These are phyloP conservation scores for Anagyrus pseudococci DNA, from an alignment of 2,888 invertebrate species.

Conservation along the genomic window DNA sequence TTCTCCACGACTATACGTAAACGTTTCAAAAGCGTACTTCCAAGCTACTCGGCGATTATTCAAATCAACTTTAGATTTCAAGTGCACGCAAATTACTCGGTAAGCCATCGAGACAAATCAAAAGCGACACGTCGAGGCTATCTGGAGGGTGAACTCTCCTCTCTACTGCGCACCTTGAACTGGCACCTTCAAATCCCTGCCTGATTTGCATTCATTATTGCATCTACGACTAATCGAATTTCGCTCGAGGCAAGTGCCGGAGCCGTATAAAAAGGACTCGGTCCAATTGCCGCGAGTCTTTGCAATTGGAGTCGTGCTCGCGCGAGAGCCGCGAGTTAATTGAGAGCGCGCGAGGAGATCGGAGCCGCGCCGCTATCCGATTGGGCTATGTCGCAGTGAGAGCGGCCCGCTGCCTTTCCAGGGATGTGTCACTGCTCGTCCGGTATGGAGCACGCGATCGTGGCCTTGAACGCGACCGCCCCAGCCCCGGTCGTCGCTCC, in stretches of 20 bases:
- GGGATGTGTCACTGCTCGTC: constrained; percentile 42
- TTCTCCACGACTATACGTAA: neutral
- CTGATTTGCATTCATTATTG: constrained; percentile 53
- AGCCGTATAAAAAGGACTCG: constrained; percentile 46
- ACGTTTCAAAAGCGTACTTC: constrained; percentile 8
- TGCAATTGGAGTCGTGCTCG: no score
- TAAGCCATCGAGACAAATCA: constrained; percentile 43
- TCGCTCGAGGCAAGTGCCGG: no score
- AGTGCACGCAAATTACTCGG: no score
- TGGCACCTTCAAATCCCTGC: constrained; percentile 3
- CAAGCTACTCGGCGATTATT: constrained; percentile 29
- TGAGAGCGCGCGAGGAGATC: no score
- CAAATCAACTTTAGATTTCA: constrained; percentile 39
- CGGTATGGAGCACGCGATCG: constrained; percentile 32
- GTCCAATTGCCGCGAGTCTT: no score
- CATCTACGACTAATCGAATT: no score
- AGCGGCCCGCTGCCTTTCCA: no score
- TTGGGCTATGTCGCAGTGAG: no score
- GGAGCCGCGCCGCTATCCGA: no score
- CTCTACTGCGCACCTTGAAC: constrained; percentile 31
- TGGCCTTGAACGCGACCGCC: neutral
- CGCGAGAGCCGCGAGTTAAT: no score
- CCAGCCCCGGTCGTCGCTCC: constrained; percentile 1
- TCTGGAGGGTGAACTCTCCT: no score
- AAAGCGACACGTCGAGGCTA: constrained; percentile 45